phyloP scores from a whole-genome alignment of 2,888 invertebrate genomes.

The Furcula furcula region DNA sequence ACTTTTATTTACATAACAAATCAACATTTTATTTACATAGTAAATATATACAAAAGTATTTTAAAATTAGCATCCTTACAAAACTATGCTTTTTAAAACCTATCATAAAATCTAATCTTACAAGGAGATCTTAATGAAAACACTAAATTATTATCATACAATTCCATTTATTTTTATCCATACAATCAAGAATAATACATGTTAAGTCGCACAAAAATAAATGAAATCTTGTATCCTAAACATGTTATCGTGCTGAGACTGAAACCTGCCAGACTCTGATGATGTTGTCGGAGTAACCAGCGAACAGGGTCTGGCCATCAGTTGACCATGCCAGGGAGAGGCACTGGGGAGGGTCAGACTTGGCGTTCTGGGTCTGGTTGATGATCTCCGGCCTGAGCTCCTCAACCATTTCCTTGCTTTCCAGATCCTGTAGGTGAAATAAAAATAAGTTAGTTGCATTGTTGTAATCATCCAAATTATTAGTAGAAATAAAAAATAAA shows the following conservation, averaged over 20 bases:
- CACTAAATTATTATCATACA: constrained; percentile 47
- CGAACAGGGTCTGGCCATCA: constrained; percentile 99
- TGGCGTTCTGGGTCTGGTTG: constrained; percentile 85
- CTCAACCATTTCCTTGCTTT: constrained; percentile 99
- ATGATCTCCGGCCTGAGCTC: constrained; percentile 98
- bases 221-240: constrained; percentile 59
- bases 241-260: constrained; percentile 87
- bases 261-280: constrained; percentile 99
- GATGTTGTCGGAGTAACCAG: constrained; percentile 98
- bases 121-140: constrained; percentile 72
- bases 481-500: too few relatives aligned
- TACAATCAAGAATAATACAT: constrained; percentile 22
- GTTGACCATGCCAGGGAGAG: constrained; percentile 99
- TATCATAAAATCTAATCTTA: constrained; percentile 31
- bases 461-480: too few relatives aligned
- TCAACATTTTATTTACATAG: constrained; percentile 38
- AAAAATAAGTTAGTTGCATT: not conserved
- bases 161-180: constrained; percentile 79
- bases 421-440: constrained; percentile 88
- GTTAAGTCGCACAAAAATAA: constrained; percentile 69
- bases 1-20: constrained; percentile 58
- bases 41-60: constrained; percentile 37
- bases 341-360: constrained; percentile 97
- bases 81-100: constrained; percentile 20
- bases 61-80: too few relatives aligned